Evolutionary conservation across 1,140 invertebrate genomes (phyloP).

Genomic region (Carcinoscorpius rotundicauda): DNA sequence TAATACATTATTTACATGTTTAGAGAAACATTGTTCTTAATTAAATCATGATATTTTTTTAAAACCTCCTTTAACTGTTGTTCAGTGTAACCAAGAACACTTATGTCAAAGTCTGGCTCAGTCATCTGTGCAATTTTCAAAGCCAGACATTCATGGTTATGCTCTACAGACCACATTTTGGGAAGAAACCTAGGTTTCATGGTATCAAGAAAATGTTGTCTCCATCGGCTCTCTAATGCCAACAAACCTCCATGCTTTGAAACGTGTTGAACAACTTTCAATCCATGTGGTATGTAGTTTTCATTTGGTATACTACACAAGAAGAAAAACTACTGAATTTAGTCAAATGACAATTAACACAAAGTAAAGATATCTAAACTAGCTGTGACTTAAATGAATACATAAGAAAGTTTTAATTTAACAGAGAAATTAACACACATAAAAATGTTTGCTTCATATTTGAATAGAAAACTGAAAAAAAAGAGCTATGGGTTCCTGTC

Average conservation of each 20-base stretch:
- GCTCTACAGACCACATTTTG: constrained; percentile 57
- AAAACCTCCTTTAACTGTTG: too few species aligned
- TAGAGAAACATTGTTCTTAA: too few species aligned
- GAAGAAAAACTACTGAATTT: not conserved
- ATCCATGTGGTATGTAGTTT: constrained; percentile 48
- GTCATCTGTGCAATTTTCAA: constrained; percentile 5
- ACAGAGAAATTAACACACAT: not conserved
- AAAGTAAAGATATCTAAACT: constrained; percentile 3
- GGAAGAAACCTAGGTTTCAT: constrained; percentile 63
- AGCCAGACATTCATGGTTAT: constrained; percentile 35
- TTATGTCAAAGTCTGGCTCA: not conserved
- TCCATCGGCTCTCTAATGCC: constrained; percentile 56
- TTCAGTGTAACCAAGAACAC: too few species aligned
- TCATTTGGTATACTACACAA: constrained; percentile 35
- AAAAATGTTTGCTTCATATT: not conserved
- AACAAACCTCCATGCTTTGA: constrained; percentile 44
- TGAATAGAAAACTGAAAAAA: not conserved
- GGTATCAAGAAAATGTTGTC: constrained; percentile 56
- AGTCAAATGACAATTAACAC: not conserved
- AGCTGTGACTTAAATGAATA: not conserved
- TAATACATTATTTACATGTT: too few species aligned
- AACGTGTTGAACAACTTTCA: constrained; percentile 52
- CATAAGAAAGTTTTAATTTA: not conserved
- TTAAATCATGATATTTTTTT: too few species aligned
- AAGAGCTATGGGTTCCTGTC: too few species aligned